Evolutionary conservation across 2,888 invertebrate genomes (phyloP).

Genomic region (Bellardia pandia): DNA sequence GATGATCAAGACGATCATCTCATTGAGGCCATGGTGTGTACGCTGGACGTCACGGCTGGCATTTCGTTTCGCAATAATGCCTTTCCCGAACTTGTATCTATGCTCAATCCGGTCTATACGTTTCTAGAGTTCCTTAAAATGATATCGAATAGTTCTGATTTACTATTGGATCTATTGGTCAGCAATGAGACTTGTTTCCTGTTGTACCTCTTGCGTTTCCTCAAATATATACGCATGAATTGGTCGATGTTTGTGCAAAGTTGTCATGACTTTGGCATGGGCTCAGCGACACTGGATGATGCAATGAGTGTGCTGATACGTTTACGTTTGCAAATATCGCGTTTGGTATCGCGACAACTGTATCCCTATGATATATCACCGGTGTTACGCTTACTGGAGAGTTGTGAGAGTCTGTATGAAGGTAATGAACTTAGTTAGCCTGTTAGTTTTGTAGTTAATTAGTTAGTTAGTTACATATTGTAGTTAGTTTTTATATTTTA

Average conservation of each 20-base stretch:
- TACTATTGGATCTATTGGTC: slow-evolving; percentile 92
- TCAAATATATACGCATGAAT: slow-evolving; percentile 93
- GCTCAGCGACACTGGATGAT: slow-evolving; percentile 88
- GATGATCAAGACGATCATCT: slow-evolving; percentile 96
- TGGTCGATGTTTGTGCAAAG: slow-evolving; percentile 93
- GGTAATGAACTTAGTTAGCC: slow-evolving; percentile 90
- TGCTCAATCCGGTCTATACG: slow-evolving; percentile 94
- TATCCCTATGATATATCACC: slow-evolving; percentile 97
- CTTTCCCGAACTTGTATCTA: slow-evolving; percentile 91
- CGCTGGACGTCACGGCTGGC: slow-evolving; percentile 93
- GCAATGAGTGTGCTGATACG: slow-evolving; percentile 93
- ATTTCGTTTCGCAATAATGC: slow-evolving; percentile 92
- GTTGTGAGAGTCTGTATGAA: slow-evolving; percentile 93
- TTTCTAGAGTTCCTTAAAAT: slow-evolving; percentile 94
- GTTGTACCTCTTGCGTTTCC: slow-evolving; percentile 91
- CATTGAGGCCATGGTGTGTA: slow-evolving; percentile 96
- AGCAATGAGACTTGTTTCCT: slow-evolving; percentile 96
- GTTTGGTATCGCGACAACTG: slow-evolving; percentile 91
- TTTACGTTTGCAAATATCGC: slow-evolving; percentile 91
- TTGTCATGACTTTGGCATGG: slow-evolving; percentile 86
- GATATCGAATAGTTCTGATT: slow-evolving; percentile 92
- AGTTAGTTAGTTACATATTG: slow-evolving; percentile 32
- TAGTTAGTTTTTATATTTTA: slow-evolving; percentile 49
- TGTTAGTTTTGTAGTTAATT: slow-evolving; percentile 32
- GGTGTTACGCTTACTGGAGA: slow-evolving; percentile 91